Evolutionary conservation across 2,113 vertebrate genomes (phyloP).

Genomic region (Cebus imitator): DNA sequence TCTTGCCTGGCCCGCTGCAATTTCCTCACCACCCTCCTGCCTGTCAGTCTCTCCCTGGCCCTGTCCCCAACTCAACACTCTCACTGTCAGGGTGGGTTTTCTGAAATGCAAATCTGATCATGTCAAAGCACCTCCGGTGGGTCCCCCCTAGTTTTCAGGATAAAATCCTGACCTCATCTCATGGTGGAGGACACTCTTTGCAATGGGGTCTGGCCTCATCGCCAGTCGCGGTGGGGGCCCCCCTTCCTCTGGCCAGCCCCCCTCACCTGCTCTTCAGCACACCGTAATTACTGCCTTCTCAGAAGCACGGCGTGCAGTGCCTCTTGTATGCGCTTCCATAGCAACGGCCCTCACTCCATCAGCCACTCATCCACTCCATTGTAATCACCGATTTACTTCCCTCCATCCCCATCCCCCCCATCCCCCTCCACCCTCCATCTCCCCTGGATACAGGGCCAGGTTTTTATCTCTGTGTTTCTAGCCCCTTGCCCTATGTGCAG

Average conservation of each 20-base stretch:
- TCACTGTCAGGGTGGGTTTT: neutral
- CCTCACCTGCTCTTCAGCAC: neutral
- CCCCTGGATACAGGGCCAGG: neutral
- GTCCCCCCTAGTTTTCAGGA: neutral
- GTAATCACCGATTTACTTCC: constrained; percentile 41
- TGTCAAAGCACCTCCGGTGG: neutral
- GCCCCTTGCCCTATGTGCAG: neutral
- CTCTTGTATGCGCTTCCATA: constrained; percentile 72
- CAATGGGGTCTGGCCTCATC: neutral
- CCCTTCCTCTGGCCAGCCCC: neutral
- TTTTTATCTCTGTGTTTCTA: neutral
- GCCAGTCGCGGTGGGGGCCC: neutral
- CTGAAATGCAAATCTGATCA: constrained; percentile 41
- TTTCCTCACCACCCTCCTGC: constrained; percentile 56
- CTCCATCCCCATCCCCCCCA: neutral
- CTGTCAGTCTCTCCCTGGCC: constrained; percentile 45
- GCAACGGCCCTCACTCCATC: constrained; percentile 66
- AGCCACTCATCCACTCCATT: constrained; percentile 44
- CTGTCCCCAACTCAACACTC: constrained; percentile 24
- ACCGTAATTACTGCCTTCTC: constrained; percentile 65
- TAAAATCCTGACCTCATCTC: constrained; percentile 9
- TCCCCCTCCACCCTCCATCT: neutral
- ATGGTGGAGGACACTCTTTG: neutral
- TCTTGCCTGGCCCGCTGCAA: constrained; percentile 69
- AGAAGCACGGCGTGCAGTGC: neutral